Evolutionary conservation across 2,797 vertebrate genomes (phyloP), one percentile per base, ranked within the genome.

Genomic region (Sternarchorhynchus goeldii): DNA sequence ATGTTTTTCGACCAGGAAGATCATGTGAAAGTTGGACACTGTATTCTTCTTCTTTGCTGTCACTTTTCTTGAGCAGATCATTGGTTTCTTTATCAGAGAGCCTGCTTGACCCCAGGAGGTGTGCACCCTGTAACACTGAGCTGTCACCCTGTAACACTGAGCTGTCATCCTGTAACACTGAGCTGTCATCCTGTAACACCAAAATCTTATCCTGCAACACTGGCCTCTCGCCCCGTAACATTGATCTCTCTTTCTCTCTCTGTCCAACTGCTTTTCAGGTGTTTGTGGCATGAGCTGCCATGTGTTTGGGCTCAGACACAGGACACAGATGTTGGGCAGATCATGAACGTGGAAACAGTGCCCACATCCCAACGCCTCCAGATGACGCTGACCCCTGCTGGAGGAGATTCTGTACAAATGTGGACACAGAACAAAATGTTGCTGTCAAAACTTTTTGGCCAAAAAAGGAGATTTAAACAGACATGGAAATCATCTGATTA

Each of bases 221-320:
- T 50, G 45, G 14, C 25, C 25, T 25, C 25, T 25, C 25, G 25
- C 25, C 25, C 25, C 25, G 25, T 25, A 25, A 25, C 25, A 25
- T 25, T 64, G 62, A 39, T 41, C 32, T 3, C 34, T 39, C 5
- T 36, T 5, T 14, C 53, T 32, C 45, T 53, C 39, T 50, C 12
- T 50, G 45, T 50, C 45, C 12, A 21, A 29, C 2, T 68, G 66
- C 53, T 14, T 69, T 69, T 73, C 36, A 78, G 77, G 36, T 57
- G 45, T 73, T 34, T 21, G 50, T 64, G 8, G 25, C 14, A 10
- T 72, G 50, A 66, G 57, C 50, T 14, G 55, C 18, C 25, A 60
- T 7, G 21, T 4, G 10, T 41, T 7, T 62, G 66, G 62, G 70
- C 29, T 77, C 63, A 57, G 75, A 56, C 34, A 55, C 39, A 55